Percentiles rank a stretch among this genome's conserved stretches.
phyloP scores from a whole-genome alignment of 2,797 vertebrate species.

The Brotula barbata region DNA sequence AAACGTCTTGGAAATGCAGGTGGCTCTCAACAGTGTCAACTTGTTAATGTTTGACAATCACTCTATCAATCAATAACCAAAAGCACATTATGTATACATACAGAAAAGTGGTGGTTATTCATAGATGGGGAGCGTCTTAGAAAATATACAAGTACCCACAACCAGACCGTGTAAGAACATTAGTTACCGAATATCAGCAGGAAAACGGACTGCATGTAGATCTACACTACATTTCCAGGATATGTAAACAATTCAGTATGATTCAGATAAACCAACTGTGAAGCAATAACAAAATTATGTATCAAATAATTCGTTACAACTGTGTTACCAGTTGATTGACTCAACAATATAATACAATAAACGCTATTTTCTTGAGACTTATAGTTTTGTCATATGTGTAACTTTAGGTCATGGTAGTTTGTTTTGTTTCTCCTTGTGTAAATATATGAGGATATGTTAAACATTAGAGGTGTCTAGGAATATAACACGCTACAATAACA shows the following conservation, averaged over 20 bases:
- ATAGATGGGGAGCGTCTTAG: not conserved
- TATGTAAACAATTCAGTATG: not conserved
- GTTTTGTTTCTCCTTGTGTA: no score
- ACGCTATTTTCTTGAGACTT: no score
- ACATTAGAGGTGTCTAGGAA: not conserved
- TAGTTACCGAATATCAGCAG: not conserved
- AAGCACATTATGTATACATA: not conserved
- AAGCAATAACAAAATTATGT: slow-evolving; percentile 9
- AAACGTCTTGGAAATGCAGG: no score
- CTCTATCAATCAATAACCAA: not conserved
- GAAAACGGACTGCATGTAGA: not conserved
- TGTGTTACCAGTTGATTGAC: no score
- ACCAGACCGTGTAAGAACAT: not conserved
- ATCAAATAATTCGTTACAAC: no score
- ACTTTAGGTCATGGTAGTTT: no score
- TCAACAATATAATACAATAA: no score
- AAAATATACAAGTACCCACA: not conserved
- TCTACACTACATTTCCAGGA: not conserved
- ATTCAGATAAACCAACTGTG: not conserved
- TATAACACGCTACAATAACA: not conserved
- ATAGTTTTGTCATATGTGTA: no score
- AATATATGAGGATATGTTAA: not conserved
- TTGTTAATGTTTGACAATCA: not conserved
- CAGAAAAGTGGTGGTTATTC: slow-evolving; percentile 1
- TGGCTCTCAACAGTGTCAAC: no score